Base-by-base conservation (phyloP, 2,113 vertebrate species). In the Paramisgurnus dabryanus region DNA sequence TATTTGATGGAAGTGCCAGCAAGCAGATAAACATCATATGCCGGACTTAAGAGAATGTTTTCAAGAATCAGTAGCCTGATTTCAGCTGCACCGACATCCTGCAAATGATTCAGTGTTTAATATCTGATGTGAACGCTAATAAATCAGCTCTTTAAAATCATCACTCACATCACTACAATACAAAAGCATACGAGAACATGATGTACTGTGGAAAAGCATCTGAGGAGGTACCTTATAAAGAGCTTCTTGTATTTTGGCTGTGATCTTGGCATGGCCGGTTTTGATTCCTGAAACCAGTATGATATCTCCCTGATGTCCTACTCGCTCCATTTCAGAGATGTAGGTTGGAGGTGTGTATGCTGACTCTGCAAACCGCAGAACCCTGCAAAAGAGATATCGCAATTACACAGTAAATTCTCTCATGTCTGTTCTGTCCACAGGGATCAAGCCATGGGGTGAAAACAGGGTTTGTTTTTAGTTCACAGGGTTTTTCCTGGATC, bases 291-390 rank as follows among this genome's bases (percentile, higher is more conserved):
- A 94, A 61, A 93, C 92, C 84, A 94, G 85, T 86, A 94, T 93
- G 67, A 92, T 90, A 66, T 94, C 91, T 0, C 92, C 93, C 81
- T 99, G 96, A 88, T 96, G 97, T 65, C 95, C 95, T 27, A 93
- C 93, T 81, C 95, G 95, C 88, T 99, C 97, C 97, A 99, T 98
- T 87, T 98, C 96, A 0, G 91, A 93, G 89, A 99, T 99, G 86
- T 99, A 96, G 5, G 86, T 84, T 18, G 95, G 96, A 1, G 97
- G 96, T 0, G 88, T 96, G 69, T 98, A 99, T 0, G 95, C 95
- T 1, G 97, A 99, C 89, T 99, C 97, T 1, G 93, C 93, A 87
- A 98, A 99, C 15, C 94, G 95, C 41, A 99, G 93, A 67, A 98
- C 94, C 79, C 98, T 98, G 53, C 9, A 71, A 55, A 55, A 60